Conservation (phyloP, 2,797 vertebrate species). For the Sebastes minor region DNA sequence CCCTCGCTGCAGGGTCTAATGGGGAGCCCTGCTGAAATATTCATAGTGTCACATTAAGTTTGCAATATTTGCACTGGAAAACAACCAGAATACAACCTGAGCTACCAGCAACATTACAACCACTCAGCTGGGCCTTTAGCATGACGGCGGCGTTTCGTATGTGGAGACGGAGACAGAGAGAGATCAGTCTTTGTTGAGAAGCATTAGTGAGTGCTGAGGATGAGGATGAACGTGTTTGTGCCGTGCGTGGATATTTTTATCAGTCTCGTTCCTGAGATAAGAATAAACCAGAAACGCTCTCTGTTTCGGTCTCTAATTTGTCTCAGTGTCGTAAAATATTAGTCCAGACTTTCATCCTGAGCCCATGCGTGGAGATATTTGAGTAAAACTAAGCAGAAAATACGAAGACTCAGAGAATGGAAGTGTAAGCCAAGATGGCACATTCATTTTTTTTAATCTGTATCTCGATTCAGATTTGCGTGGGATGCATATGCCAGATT, state of each 20-base stretch:
- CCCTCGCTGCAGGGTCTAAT: constrained; percentile 61
- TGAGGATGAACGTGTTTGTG: constrained; percentile 13
- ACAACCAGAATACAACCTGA: constrained; percentile 58
- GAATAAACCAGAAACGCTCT: constrained; percentile 6
- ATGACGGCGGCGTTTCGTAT: constrained; percentile 31
- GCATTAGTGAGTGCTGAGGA: constrained; percentile 19
- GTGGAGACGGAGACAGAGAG: constrained; percentile 18
- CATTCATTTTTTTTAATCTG: background rate
- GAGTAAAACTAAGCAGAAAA: constrained; percentile 1
- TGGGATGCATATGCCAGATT: background rate
- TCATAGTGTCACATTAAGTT: constrained; percentile 77
- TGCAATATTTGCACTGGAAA: constrained; percentile 74
- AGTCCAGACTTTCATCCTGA: constrained; percentile 36
- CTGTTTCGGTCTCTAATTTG: constrained; percentile 13
- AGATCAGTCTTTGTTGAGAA: constrained; percentile 19
- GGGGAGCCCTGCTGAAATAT: constrained; percentile 77
- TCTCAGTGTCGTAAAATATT: constrained; percentile 33
- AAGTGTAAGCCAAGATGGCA: background rate
- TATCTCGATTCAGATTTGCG: background rate
- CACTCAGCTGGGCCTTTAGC: constrained; percentile 54
- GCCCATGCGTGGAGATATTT: background rate
- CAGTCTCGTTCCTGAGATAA: constrained; percentile 25
- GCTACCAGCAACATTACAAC: constrained; percentile 55
- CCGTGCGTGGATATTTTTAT: constrained; percentile 9
- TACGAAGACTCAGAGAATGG: background rate